phyloP scores from a whole-genome alignment of 2,888 invertebrate genomes.

The Lamellibrachia columna region DNA sequence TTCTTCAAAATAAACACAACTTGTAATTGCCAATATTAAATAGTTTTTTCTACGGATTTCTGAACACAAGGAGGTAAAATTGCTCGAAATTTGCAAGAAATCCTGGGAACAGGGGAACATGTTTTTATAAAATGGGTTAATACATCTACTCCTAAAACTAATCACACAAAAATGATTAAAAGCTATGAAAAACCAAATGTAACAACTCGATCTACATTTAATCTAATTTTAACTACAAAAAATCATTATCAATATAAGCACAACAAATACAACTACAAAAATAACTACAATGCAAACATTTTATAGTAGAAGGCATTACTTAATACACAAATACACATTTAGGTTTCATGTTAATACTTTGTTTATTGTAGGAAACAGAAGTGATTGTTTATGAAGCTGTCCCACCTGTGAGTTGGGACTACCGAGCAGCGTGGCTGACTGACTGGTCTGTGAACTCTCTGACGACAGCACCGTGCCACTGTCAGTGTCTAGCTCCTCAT shows the following conservation, averaged over 20 bases:
- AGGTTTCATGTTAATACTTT: background rate
- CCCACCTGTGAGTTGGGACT: background rate
- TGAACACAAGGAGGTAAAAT: too few relatives aligned
- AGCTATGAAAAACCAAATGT: background rate
- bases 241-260: background rate
- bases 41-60: too few relatives aligned
- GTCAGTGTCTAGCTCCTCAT: background rate
- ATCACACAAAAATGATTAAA: background rate
- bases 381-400: background rate
- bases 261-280: background rate
- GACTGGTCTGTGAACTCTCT: background rate
- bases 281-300: too few relatives aligned
- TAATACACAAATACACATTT: background rate
- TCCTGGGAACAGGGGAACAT: too few relatives aligned
- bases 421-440: background rate
- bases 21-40: too few relatives aligned
- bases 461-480: background rate
- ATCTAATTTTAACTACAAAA: background rate
- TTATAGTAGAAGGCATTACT: background rate
- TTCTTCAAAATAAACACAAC: too few relatives aligned
- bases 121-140: too few relatives aligned
- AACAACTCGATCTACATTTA: background rate
- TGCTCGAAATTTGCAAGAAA: too few relatives aligned
- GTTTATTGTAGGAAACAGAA: background rate
- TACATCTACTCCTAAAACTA: too few relatives aligned